Base-by-base conservation (phyloP, 2,888 invertebrate species). In the Pristionchus mayeri region DNA sequence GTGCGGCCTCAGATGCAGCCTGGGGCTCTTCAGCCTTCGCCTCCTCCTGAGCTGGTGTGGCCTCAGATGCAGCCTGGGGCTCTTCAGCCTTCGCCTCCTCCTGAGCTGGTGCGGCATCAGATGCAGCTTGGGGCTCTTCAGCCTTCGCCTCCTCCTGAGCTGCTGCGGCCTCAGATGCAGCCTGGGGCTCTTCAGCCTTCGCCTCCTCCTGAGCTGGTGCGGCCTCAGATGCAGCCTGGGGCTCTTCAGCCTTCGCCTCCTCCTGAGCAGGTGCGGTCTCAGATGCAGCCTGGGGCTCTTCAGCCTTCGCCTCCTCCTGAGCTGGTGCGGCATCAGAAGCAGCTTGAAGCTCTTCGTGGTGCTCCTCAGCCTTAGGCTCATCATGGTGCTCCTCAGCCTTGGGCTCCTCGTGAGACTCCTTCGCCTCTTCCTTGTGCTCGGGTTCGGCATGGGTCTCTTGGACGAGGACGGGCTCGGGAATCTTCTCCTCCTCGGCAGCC, bases 361-460 rank as follows among this genome's bases (percentile, higher is more conserved):
- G 7, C 21, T 40, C 71, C 37, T 54, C 6, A 18, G n/a, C 71
- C 37, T 37, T 44, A 40, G 71, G 40, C 37, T 71, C 40, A 37
- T 40, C 52, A 24, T 27, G 24, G 30, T 27, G 30, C n/a, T 71
- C 37, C 71, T 71, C 71, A 16, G 27, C 48, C 7, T 44, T 6
- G 50, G 37, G 40, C 63, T 63, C 63, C 63, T 34, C 34, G 63
- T 27, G 63, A 18, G 40, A 44, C 27, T 75, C 44, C 40, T 75
- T 27, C 6, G 40, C 11, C 52, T 78, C 52, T 30, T 78, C 52
- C 16, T 48, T 50, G 18, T 3, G 27, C 30, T 54, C 80, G 78
- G 71, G 18, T 27, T 78, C 78, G 50, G 48, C 50, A 16, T 78
- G 78, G 6, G 78, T 50, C 78, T 78, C 71, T 40, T 71, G 40